Percentiles rank a stretch among this genome's conserved stretches.
Conservation (phyloP, 1,140 invertebrate species). For the Nasonia giraulti region DNA sequence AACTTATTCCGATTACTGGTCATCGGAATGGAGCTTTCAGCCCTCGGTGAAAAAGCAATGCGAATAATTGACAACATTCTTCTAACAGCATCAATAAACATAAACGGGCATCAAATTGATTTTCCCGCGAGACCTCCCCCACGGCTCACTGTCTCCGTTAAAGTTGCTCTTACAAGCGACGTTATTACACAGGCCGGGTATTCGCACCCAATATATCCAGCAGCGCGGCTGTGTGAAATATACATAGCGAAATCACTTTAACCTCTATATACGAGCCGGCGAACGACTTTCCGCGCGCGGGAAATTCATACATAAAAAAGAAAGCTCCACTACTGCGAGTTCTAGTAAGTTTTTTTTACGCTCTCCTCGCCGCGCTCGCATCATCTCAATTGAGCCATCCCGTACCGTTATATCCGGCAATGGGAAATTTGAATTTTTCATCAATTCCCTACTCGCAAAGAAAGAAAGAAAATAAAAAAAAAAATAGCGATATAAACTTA, state of each 20-base stretch:
- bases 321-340: no score
- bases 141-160: no score
- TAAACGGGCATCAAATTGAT: not conserved
- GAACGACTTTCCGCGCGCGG: not conserved
- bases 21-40: no score
- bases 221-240: not conserved
- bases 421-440: constrained; percentile 1
- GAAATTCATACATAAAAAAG: not conserved
- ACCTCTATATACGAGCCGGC: not conserved
- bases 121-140: no score
- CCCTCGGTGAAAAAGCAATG: no score
- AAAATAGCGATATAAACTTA: not conserved
- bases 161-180: no score
- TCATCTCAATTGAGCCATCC: not conserved
- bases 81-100: no score
- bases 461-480: not conserved
- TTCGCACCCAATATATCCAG: not conserved
- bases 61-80: no score
- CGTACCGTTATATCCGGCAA: not conserved
- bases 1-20: no score
- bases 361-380: no score
- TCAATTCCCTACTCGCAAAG: not conserved
- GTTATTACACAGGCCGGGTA: no score
- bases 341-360: no score
- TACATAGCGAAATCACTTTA: constrained; percentile 20